These are phyloP conservation scores for Geotrypetes seraphini DNA, from an alignment of 2,797 vertebrate genomes.

Conservation along the genomic window DNA sequence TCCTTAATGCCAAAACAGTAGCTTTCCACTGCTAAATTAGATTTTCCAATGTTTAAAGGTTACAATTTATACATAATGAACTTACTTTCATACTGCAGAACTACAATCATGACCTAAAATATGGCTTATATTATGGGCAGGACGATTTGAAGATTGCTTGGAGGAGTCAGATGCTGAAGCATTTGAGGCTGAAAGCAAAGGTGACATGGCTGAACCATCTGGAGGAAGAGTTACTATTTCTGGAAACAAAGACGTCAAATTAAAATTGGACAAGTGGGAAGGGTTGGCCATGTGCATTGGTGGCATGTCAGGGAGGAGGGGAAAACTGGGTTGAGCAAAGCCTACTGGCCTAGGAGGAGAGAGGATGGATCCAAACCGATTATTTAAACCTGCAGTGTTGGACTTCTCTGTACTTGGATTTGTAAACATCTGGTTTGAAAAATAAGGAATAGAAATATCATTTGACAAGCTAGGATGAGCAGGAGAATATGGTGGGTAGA, in stretches of 20 bases:
- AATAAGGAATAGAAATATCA: constrained; percentile 91
- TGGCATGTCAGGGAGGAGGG: constrained; percentile 92
- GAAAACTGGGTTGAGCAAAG: constrained; percentile 90
- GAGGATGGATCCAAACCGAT: constrained; percentile 92
- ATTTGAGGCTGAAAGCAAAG: constrained; percentile 87
- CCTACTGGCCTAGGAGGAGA: constrained; percentile 92
- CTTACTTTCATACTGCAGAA: constrained; percentile 73
- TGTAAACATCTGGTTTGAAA: constrained; percentile 95
- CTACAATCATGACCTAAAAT: constrained; percentile 95
- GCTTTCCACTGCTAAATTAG: no score
- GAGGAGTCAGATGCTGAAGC: constrained; percentile 80
- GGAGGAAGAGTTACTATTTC: constrained; percentile 92
- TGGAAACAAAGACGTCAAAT: constrained; percentile 90
- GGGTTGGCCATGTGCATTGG: constrained; percentile 91
- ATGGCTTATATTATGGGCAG: constrained; percentile 98
- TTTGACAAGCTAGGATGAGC: constrained; percentile 93
- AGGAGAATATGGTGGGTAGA: constrained; percentile 91
- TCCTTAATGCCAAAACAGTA: no score
- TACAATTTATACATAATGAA: no score
- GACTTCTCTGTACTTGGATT: constrained; percentile 87
- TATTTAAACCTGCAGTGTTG: constrained; percentile 77
- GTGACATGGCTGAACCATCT: constrained; percentile 90
- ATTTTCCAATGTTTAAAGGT: no score
- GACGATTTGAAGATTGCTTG: constrained; percentile 88
- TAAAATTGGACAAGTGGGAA: constrained; percentile 93